Conservation (phyloP, 2,113 vertebrate species). For the Asarcornis scutulata region DNA sequence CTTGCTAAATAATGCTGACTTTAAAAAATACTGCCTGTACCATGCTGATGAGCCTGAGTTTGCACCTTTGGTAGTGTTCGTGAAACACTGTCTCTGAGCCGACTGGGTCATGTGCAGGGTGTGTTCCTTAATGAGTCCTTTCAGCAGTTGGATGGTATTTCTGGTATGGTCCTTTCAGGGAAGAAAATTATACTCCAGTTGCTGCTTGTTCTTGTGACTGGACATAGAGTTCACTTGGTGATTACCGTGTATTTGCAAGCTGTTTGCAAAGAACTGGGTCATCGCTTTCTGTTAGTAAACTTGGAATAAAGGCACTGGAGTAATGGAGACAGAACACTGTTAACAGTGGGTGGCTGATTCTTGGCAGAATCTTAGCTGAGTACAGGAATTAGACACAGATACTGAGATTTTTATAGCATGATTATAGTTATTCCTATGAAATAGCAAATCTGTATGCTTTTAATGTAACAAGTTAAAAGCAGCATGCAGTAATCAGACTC, state of each 20-base stretch:
- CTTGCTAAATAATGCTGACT: background rate
- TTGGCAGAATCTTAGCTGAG: background rate
- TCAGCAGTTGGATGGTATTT: background rate
- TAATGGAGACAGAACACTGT: background rate
- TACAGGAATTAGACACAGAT: background rate
- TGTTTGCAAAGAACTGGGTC: background rate
- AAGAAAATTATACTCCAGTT: background rate
- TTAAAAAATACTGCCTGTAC: background rate
- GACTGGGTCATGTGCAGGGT: background rate
- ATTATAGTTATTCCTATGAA: background rate
- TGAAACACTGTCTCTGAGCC: fast-evolving
- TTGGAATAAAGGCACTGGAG: background rate
- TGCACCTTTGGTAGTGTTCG: background rate
- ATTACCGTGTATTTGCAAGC: background rate
- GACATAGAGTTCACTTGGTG: background rate
- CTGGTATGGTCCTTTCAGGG: background rate
- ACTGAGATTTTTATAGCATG: background rate
- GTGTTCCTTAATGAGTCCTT: background rate
- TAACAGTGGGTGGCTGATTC: background rate
- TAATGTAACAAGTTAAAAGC: background rate
- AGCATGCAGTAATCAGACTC: background rate
- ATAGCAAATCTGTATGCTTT: background rate
- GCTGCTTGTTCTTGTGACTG: background rate
- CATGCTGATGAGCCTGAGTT: background rate
- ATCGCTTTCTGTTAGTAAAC: background rate